Conservation (phyloP, 53 echinoderm and acorn worm genomes). For the Stichopus horrens region DNA sequence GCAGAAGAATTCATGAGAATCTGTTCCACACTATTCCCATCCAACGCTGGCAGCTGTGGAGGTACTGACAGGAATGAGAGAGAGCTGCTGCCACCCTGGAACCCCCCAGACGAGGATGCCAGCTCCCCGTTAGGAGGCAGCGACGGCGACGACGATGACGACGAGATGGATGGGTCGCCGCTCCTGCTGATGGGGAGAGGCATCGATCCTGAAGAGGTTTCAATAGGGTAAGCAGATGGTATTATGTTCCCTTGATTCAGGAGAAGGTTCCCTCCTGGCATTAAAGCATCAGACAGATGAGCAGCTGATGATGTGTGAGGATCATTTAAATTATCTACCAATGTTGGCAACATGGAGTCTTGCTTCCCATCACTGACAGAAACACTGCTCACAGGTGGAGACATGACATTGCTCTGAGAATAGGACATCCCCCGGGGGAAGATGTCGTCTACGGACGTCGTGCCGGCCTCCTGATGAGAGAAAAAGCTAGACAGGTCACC, state of each 20-base stretch:
- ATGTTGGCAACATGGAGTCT: not conserved
- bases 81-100: not conserved
- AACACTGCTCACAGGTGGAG: not conserved
- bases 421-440: not conserved
- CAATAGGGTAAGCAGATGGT: not conserved
- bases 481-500: not conserved
- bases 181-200: not conserved
- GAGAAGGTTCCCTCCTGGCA: not conserved
- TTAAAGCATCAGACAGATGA: not conserved
- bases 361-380: not conserved
- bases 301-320: not conserved
- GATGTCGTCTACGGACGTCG: not conserved
- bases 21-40: slow-evolving; percentile 35
- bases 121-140: not conserved
- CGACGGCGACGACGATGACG: not conserved
- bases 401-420: not conserved
- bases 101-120: not conserved
- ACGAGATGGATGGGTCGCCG: not conserved
- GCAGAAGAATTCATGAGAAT: slow-evolving; percentile 6
- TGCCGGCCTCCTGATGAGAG: not conserved
- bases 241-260: not conserved
- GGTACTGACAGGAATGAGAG: slow-evolving; percentile 17
- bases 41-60: slow-evolving; percentile 26
- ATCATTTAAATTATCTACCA: not conserved
- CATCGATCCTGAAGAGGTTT: not conserved